Base-by-base conservation (phyloP, 2,797 vertebrate species). In the Pteropus rufus region DNA sequence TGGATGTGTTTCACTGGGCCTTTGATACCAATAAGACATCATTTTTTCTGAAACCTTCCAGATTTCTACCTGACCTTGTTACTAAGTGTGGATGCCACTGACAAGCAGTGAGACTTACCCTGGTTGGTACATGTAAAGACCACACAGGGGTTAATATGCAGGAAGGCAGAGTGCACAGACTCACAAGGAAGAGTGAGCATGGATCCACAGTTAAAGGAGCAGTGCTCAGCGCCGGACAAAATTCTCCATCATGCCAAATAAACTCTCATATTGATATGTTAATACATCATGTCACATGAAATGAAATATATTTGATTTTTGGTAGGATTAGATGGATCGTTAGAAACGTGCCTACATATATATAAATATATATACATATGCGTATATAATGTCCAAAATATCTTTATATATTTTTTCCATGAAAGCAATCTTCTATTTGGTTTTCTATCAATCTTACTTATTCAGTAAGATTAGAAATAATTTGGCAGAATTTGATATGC, bases 131-230 rank as follows among this genome's bases (percentile, higher is more conserved):
- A 31, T 2, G n/a, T 49, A 2, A 44, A 39, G 16, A 34, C 36
- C 76, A 67, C 16, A 7, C 0, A 0, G 34, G 89, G 21, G 67
- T 65, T 31, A 19, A 8, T 12, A 4, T 9, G 14, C 10, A 77
- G 86, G 67, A 34, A 36, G 21, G 85, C 10, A 54, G 41, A 4
- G 8, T 7, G 18, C 65, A 49, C 36, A 44, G 79, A 7, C 24
- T 31, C 64, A 11, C 9, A 0, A 21, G 56, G 29, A 24, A 34
- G 41, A 54, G 12, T 4, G 5, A 2, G 31, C 34, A 2, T 0
- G 1, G 52, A n/a, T 24, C 6, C 34, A 8, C 18, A 2, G 29
- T 34, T 24, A 10, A 29, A 58, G 39, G 21, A 7, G 24, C 49
- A 5, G 41, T 7, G n/a, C 31, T 56, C 3, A n/a, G 52, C 41